Evolutionary conservation across 2,888 invertebrate genomes (phyloP).

Genomic region (Notodonta dromedarius): DNA sequence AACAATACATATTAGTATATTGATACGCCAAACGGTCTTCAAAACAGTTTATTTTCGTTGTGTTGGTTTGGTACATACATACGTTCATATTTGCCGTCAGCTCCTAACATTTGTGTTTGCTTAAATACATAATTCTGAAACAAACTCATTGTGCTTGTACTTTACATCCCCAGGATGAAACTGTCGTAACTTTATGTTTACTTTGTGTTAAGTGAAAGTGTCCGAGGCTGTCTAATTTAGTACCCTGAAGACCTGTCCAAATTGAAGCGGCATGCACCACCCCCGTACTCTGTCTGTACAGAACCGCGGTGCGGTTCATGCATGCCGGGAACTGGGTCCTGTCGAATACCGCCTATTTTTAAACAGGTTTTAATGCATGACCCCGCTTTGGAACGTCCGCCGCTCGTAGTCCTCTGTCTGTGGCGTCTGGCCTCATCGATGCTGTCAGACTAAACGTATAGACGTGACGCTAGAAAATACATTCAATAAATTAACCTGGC

Average conservation of each 20-base stretch:
- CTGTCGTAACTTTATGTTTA: constrained; percentile 19
- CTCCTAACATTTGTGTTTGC: background rate
- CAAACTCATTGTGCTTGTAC: background rate
- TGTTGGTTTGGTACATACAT: too few species aligned
- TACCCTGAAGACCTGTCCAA: constrained; percentile 13
- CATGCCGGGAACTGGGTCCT: background rate
- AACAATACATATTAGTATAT: too few species aligned
- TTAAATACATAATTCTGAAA: background rate
- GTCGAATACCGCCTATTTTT: background rate
- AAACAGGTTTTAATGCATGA: background rate
- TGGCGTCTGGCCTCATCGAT: constrained; percentile 49
- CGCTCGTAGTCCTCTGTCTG: constrained; percentile 32
- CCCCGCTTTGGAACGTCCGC: constrained; percentile 5
- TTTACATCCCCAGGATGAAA: background rate
- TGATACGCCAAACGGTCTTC: too few species aligned
- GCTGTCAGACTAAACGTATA: constrained; percentile 53
- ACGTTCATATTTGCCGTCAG: background rate
- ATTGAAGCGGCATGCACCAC: background rate
- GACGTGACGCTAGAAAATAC: constrained; percentile 47
- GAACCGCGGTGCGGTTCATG: too few species aligned
- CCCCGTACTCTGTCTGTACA: too few species aligned
- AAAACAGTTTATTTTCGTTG: too few species aligned
- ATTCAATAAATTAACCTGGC: background rate
- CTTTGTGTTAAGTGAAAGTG: constrained; percentile 37
- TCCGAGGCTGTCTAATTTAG: constrained; percentile 30